These are phyloP conservation scores for Ascidia mentula DNA, from an alignment of 23 tunicate genomes.

Conservation along the genomic window DNA sequence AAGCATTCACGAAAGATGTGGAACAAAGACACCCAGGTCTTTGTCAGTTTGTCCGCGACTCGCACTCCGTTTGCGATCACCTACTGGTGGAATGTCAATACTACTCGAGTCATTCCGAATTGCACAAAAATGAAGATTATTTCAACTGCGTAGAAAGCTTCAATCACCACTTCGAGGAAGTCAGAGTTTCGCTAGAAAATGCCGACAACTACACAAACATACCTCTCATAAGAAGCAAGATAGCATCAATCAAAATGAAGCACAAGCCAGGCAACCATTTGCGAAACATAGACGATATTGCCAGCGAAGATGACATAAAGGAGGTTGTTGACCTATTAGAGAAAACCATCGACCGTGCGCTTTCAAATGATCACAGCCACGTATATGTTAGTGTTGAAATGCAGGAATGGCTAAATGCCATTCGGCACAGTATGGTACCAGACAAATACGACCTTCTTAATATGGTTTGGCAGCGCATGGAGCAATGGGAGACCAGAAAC, in stretches of 20 bases:
- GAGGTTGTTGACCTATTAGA: constrained; percentile 25
- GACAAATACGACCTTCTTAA: constrained; percentile 20
- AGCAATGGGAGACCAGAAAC: constrained; percentile 37
- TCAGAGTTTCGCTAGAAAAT: not conserved
- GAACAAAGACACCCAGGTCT: not conserved
- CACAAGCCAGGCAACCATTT: not conserved
- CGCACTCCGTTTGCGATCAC: constrained; percentile 56
- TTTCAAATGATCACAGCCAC: not conserved
- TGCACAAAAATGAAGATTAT: constrained; percentile 10
- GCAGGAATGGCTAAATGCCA: constrained; percentile 64
- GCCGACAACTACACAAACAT: not conserved
- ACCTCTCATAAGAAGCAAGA: constrained; percentile 18
- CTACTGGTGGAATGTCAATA: constrained; percentile 35
- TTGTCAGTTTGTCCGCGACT: constrained; percentile 31
- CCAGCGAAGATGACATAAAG: not conserved
- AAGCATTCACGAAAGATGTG: not conserved
- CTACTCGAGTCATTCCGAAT: constrained; percentile 7
- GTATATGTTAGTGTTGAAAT: constrained; percentile 23
- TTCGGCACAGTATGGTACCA: constrained; percentile 23
- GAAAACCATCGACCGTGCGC: not conserved
- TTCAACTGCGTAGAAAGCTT: constrained; percentile 28
- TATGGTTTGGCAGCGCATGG: constrained; percentile 28
- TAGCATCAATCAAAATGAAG: constrained; percentile 26
- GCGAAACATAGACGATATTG: constrained; percentile 16
- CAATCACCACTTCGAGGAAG: constrained; percentile 20